A percentile compares a stretch with the other conserved stretches of the same genome.
Evolutionary conservation across 1,140 invertebrate genomes (phyloP).

Genomic region (Marisa cornuarietis): DNA sequence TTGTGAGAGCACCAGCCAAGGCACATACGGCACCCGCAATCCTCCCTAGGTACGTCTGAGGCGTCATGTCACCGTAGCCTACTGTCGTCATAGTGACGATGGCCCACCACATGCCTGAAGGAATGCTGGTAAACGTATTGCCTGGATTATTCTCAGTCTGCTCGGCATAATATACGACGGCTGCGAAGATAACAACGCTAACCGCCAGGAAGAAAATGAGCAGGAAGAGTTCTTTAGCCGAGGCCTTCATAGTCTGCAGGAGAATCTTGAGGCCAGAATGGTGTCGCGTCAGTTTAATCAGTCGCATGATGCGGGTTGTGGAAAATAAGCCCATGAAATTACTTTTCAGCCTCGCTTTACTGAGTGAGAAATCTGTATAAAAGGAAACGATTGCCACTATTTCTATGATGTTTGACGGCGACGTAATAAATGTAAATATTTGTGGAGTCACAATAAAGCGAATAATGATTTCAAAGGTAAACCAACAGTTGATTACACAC

Average conservation of each 20-base stretch:
- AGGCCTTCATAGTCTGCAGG: conserved; percentile 96
- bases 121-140: conserved; percentile 97
- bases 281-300: conserved; percentile 93
- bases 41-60: conserved; percentile 83
- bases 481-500: conserved; percentile 95
- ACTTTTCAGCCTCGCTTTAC: conserved; percentile 83
- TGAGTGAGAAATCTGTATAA: conserved; percentile 89
- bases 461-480: conserved; percentile 92
- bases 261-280: conserved; percentile 91
- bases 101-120: conserved; percentile 71
- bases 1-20: conserved; percentile 88
- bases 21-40: conserved; percentile 83
- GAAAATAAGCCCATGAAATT: conserved; percentile 99
- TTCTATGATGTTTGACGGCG: conserved; percentile 78
- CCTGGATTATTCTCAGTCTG: conserved; percentile 94
- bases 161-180: conserved; percentile 99
- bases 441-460: conserved; percentile 85
- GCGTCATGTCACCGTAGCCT: conserved; percentile 90
- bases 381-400: conserved; percentile 94
- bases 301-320: conserved; percentile 96
- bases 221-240: conserved; percentile 94
- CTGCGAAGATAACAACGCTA: conserved; percentile 97
- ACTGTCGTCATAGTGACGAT: conserved; percentile 71
- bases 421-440: conserved; percentile 62
- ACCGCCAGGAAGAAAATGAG: conserved; percentile 89